Evolutionary conservation across 1,140 invertebrate genomes (phyloP), one percentile per base, ranked within the genome.

Genomic region (Antheraea mylitta): DNA sequence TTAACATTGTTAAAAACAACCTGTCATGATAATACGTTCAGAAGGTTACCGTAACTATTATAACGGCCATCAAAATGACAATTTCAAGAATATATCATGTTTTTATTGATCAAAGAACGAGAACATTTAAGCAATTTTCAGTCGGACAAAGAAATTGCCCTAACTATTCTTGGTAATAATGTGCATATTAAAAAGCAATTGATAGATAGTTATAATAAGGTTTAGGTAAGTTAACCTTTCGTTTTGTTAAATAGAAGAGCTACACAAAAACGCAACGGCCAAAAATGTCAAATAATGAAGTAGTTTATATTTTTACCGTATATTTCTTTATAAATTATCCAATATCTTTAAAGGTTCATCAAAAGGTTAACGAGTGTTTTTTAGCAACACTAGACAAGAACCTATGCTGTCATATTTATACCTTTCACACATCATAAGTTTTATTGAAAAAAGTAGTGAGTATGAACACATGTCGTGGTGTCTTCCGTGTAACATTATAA

Each of bases 401-500:
- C 45, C 13, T 53, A 13, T 10, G 9, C 45, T 53, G 16, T 16
- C 45, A 13, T 53, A n/a, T 53, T 16, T 53, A 53, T 13, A 53
- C 45, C 45, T 7, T 53, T 53, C 45, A 13, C 45, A 53, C 45
- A 6, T 53, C 45, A 53, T 53, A 53, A 53, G 11, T 53, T 53
- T 53, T 13, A 53, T 53, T 6, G 45, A 53, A 53, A 53, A 53
- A 53, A 53, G 11, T n/a, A 53, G 11, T 53, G 16, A 53, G 16
- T 53, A 11, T 53, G 11, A 53, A 53, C 45, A 53, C 45, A 53
- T 53, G 45, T 53, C 45, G 45, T 53, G 16, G 45, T 53, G 16
- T n/a, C 45, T 53, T 53, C 45, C 45, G 45, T 53, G 45, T n/a
- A 53, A 53, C 7, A n/a, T 53, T 53, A 53, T n/a, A 53, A 53